These are phyloP conservation scores for Hippasteria phrygiana DNA, from an alignment of 53 echinoderm and acorn worm species.

Conservation along the genomic window DNA sequence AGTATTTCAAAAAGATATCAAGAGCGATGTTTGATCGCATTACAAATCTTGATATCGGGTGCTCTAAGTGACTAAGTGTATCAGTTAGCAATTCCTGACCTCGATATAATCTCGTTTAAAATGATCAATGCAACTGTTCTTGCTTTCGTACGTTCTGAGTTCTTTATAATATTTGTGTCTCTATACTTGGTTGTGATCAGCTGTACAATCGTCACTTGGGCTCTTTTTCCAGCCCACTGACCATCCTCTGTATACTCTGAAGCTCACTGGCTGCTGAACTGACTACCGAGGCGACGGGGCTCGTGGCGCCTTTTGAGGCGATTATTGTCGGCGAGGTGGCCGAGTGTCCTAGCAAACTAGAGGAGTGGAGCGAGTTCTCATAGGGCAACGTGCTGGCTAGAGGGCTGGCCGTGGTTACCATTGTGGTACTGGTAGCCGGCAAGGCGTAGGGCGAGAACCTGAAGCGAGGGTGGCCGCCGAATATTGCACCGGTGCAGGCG, in stretches of 20 bases:
- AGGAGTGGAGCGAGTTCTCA: slow-evolving; percentile 81
- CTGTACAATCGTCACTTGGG: slow-evolving; percentile 68
- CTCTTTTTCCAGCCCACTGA: slow-evolving; percentile 91
- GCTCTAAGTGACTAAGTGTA: too few species aligned
- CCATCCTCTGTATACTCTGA: slow-evolving; percentile 97
- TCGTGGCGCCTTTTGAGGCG: slow-evolving; percentile 54
- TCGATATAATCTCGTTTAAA: too few species aligned
- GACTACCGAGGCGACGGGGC: slow-evolving; percentile 66
- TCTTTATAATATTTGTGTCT: slow-evolving; percentile 9
- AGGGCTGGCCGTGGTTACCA: slow-evolving; percentile 87
- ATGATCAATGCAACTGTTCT: neutral
- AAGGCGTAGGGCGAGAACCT: slow-evolving; percentile 95
- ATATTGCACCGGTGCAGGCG: slow-evolving; percentile 96
- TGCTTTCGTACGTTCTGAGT: neutral
- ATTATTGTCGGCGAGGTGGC: slow-evolving; percentile 64
- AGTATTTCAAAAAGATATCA: neutral
- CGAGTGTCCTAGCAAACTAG: slow-evolving; percentile 61
- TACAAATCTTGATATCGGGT: too few species aligned
- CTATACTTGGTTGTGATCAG: neutral
- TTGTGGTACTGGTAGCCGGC: slow-evolving; percentile 83
- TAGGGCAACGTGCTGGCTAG: slow-evolving; percentile 89
- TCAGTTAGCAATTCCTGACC: too few species aligned
- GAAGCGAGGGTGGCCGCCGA: slow-evolving; percentile 91
- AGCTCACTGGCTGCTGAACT: slow-evolving; percentile 96
- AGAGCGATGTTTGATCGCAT: neutral